Evolutionary conservation across 2,113 vertebrate genomes (phyloP).

Genomic region (Syngnathoides biaculeatus): DNA sequence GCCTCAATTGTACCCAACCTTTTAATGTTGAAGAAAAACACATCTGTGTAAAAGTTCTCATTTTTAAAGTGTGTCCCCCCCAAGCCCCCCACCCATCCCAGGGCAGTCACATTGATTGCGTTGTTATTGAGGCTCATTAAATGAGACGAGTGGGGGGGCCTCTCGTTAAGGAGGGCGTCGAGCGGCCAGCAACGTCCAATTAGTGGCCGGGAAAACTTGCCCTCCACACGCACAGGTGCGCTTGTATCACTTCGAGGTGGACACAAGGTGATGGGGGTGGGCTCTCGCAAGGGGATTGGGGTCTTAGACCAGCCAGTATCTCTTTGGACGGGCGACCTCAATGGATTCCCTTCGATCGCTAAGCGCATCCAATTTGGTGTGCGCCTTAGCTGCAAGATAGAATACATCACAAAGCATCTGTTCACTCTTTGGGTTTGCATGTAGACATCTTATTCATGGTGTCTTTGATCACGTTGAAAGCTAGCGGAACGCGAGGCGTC

Average conservation of each 20-base stretch:
- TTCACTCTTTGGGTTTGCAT: not conserved
- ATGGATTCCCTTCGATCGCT: not conserved
- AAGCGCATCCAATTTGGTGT: not conserved
- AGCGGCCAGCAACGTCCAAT: constrained; percentile 2
- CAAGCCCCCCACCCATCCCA: too few relatives aligned
- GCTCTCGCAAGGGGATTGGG: not conserved
- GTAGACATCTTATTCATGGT: not conserved
- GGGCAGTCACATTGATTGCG: not conserved
- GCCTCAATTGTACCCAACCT: too few relatives aligned
- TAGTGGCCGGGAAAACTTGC: not conserved
- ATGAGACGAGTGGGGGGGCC: not conserved
- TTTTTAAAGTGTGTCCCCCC: not conserved
- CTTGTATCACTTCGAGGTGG: not conserved
- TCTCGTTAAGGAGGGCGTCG: not conserved
- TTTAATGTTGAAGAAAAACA: not conserved
- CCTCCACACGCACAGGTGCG: not conserved
- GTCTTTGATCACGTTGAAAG: not conserved
- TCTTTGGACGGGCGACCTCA: not conserved
- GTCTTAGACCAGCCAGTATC: not conserved
- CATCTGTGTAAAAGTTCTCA: not conserved
- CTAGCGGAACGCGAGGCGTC: too few relatives aligned
- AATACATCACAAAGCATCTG: constrained; percentile 11
- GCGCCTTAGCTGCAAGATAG: not conserved
- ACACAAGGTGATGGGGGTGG: not conserved
- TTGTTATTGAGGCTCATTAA: constrained; percentile 4